Evolutionary conservation across 2,113 vertebrate genomes (phyloP), one percentile per base, ranked within the genome.

Genomic region (Dasyornis broadbenti): DNA sequence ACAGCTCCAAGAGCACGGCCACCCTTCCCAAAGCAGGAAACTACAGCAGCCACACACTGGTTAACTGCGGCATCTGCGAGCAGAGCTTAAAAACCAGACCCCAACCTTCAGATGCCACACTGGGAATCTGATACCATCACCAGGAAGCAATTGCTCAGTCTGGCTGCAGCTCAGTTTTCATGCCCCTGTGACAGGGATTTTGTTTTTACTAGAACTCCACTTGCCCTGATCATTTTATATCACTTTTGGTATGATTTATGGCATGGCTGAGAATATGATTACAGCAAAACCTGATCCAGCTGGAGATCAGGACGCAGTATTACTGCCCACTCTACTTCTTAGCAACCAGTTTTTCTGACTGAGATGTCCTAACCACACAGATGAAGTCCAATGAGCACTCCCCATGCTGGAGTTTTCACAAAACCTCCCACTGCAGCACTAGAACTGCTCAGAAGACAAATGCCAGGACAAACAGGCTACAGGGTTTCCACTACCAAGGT

Each of bases 241-340:
- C 70, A 66, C 63, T 82, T 91, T 54, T 52, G 49, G 47, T 37
- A 35, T 72, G 75, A 96, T 92, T 96, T 93, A 95, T 82, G 52
- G 92, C 83, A 79, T 16, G 17, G 83, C 59, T 78, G 53, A 80
- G 31, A 84, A 68, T 59, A 90, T 2, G 4, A 83, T 92, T 78
- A 49, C 50, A 70, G 54, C 52, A n/a, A 69, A 76, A 60, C 15
- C 79, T 15, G 61, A 81, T 90, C 82, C 90, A 95, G 76, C 68
- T 73, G 82, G 56, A 86, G 72, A 72, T 50, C 79, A 86, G 71
- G 42, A 75, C 50, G n/a, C 42, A 70, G 66, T 5, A 52, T 78
- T 37, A 70, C 50, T 73, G 77, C 71, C 78, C 82, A 44, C 64
- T 83, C 72, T 20, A 56, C 61, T 42, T 42, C 70, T 59, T 4